phyloP scores from a whole-genome alignment of 2,888 invertebrate species.

The Ditula angustiorana region DNA sequence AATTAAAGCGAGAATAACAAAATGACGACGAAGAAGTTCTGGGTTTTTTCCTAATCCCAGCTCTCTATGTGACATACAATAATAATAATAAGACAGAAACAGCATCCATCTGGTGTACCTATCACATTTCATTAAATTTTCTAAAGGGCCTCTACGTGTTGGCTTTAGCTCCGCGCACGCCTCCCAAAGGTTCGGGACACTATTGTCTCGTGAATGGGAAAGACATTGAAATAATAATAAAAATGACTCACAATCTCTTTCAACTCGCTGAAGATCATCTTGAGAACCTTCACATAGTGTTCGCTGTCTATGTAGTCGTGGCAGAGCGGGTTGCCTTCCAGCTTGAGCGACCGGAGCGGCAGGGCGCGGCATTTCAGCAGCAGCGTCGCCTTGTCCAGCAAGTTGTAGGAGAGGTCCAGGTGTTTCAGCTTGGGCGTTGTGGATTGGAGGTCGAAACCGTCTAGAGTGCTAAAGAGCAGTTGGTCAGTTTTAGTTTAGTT shows the following conservation, averaged over 20 bases:
- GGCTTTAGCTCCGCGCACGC: too few relatives aligned
- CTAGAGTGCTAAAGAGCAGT: conserved; percentile 61
- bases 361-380: conserved; percentile 65
- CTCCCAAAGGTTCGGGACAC: too few relatives aligned
- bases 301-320: conserved; percentile 85
- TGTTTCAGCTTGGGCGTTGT: conserved; percentile 57
- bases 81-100: too few relatives aligned
- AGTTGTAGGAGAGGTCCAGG: conserved; percentile 68
- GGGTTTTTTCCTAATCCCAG: too few relatives aligned
- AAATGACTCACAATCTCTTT: conserved; percentile 76
- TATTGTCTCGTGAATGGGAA: too few relatives aligned
- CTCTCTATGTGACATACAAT: too few relatives aligned
- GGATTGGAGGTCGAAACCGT: conserved; percentile 59
- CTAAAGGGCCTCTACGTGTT: too few relatives aligned
- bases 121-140: too few relatives aligned
- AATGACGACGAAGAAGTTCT: too few relatives aligned
- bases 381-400: conserved; percentile 51
- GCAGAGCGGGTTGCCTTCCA: conserved; percentile 91
- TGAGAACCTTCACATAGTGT: conserved; percentile 85
- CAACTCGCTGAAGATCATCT: conserved; percentile 81
- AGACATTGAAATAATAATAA: neutral
- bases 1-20: too few relatives aligned
- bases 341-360: conserved; percentile 77
- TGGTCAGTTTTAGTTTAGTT: too few relatives aligned
- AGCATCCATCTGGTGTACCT: too few relatives aligned